A percentile compares a stretch with the other conserved stretches of the same genome.
phyloP scores from a whole-genome alignment of 1,140 invertebrate species.

The Luehdorfia chinensis region DNA sequence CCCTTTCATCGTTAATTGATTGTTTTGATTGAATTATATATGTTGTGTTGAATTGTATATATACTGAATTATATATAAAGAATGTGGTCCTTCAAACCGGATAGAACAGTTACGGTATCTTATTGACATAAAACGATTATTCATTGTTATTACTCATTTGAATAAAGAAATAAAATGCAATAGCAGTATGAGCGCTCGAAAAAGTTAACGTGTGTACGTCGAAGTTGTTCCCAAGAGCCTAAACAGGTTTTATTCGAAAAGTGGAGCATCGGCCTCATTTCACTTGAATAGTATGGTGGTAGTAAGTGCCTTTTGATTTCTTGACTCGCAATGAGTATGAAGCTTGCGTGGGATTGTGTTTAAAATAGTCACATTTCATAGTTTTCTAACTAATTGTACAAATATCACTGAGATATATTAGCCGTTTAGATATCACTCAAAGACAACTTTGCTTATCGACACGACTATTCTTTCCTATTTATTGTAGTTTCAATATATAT shows the following conservation, averaged over 20 bases:
- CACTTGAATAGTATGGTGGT: constrained; percentile 36
- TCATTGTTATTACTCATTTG: constrained; percentile 14
- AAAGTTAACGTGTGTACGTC: constrained; percentile 4
- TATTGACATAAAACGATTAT: constrained; percentile 11
- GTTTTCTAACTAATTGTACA: too few species aligned
- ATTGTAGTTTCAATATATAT: background rate
- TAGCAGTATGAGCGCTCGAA: background rate
- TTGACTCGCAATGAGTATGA: constrained; percentile 33
- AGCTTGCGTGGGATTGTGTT: too few species aligned
- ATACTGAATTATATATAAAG: too few species aligned
- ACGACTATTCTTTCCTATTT: background rate
- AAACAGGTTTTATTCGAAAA: constrained; percentile 56
- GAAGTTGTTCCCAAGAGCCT: constrained; percentile 15
- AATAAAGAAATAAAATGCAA: constrained; percentile 3
- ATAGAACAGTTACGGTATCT: background rate
- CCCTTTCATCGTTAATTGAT: too few species aligned
- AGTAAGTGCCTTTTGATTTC: constrained; percentile 51
- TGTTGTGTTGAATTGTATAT: too few species aligned
- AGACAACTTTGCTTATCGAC: background rate
- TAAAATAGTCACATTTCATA: too few species aligned
- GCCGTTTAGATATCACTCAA: too few species aligned
- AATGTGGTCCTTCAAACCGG: constrained; percentile 14
- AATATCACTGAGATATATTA: too few species aligned
- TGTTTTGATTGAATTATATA: too few species aligned
- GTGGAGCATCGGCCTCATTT: constrained; percentile 61